Conservation (phyloP, 2,888 invertebrate genomes). For the Cetonia aurata region DNA sequence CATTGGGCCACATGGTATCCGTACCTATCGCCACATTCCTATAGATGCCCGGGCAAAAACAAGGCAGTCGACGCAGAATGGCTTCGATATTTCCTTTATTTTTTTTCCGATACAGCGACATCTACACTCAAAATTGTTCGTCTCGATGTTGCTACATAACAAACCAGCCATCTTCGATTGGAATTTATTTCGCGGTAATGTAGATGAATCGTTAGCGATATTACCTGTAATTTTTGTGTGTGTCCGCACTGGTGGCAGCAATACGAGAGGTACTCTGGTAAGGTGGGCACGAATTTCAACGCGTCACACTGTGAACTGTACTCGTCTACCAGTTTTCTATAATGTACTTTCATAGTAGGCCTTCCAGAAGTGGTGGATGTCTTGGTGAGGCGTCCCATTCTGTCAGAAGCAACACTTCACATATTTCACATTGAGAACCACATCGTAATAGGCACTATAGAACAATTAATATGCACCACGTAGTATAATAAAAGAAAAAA, state of each 20-base stretch:
- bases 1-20: conserved; percentile 37
- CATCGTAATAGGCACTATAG: conserved; percentile 22
- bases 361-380: conserved; percentile 63
- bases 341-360: conserved; percentile 71
- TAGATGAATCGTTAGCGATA: neutral
- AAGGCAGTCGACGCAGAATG: conserved; percentile 8
- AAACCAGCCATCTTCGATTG: conserved; percentile 33
- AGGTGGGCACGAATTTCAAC: conserved; percentile 67
- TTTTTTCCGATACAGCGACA: conserved; percentile 15
- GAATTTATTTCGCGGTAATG: conserved; percentile 7
- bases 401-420: conserved; percentile 41
- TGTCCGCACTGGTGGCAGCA: conserved; percentile 74
- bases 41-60: conserved; percentile 24
- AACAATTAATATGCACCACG: too few relatives aligned
- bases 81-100: conserved; percentile 25
- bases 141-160: conserved; percentile 20
- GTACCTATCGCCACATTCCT: conserved; percentile 34
- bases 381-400: conserved; percentile 70
- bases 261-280: conserved; percentile 72
- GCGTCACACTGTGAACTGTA: conserved; percentile 63
- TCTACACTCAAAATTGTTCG: conserved; percentile 5
- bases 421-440: conserved; percentile 36
- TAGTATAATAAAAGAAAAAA: too few relatives aligned
- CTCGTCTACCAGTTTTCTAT: conserved; percentile 72
- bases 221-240: conserved; percentile 72